These are phyloP conservation scores for Mesopsocus fuscifrons DNA, from an alignment of 2,888 invertebrate genomes.

Conservation along the genomic window DNA sequence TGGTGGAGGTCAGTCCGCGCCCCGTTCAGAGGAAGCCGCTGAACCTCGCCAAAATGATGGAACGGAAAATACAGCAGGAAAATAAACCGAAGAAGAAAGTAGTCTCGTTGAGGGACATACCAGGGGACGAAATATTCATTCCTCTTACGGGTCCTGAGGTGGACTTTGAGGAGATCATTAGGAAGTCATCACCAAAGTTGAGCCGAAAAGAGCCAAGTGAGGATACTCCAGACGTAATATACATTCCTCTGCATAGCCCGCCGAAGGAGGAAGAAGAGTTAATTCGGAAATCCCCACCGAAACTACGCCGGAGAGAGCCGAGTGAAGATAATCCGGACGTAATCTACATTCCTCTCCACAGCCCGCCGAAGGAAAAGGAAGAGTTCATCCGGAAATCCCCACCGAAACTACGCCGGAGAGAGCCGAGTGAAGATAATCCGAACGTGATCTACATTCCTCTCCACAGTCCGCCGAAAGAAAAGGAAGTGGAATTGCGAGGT, in stretches of 20 bases:
- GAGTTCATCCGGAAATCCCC: conserved; percentile 2
- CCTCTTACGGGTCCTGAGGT: conserved; percentile 26
- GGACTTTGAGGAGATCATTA: conserved; percentile 11
- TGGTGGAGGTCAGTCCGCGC: conserved; percentile 14
- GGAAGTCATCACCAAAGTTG: conserved; percentile 1
- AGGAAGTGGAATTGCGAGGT: background rate
- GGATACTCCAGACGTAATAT: background rate
- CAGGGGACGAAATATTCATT: conserved; percentile 24
- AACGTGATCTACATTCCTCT: conserved; percentile 49
- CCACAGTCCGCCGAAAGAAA: conserved; percentile 29
- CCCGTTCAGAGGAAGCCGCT: conserved; percentile 10
- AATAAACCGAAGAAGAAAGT: conserved; percentile 25
- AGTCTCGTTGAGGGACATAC: conserved; percentile 6
- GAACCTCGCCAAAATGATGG: background rate
- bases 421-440: conserved; percentile 9
- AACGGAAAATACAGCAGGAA: conserved; percentile 19
- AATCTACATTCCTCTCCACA: conserved; percentile 53
- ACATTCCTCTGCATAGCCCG: background rate
- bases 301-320: background rate
- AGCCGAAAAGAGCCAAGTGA: background rate
- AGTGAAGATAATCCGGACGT: conserved; percentile 22
- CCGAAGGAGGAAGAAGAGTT: background rate
- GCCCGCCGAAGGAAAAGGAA: conserved; percentile 20
- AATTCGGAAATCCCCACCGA: conserved; percentile 1
- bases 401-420: background rate